Evolutionary conservation across 2,113 vertebrate species (phyloP), one percentile per base, ranked within the genome.

Genomic region (Eurystomus gularis): DNA sequence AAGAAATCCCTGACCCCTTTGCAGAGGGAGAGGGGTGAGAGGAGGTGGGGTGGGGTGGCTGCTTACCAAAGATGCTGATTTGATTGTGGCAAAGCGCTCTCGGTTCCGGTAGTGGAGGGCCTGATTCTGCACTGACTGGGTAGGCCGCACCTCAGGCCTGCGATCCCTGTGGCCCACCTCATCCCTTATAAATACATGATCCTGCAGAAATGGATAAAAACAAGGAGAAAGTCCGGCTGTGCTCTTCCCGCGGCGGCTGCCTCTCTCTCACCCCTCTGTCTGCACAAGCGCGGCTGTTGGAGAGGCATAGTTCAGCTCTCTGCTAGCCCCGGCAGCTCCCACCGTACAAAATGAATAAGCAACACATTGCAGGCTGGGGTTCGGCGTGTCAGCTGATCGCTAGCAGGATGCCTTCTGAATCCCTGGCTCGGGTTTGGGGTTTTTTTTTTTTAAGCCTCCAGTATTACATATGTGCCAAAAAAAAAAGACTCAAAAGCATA

Each of bases 21-120:
- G 62, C 28, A 33, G 21, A 20, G 40, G 39, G 62, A 20, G 44
- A 46, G 66, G 66, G 46, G 33, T 14, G 86, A 61, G 86, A 21
- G 52, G 86, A 61, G 70, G 29, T 28, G 87, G 77, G 97, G 93
- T 94, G 97, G 96, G 97, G 95, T 95, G 95, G 97, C 96, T 73
- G 97, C 99, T 99, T 98, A 99, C 99, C 98, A 99, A 98, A 96
- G 99, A 99, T 88, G 99, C 99, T 88, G 99, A 99, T 98, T 99
- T 99, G 98, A 99, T 99, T 97, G 99, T 99, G 97, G 99, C 99
- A 97, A 99, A 99, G 98, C 99, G 99, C 97, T 99, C 98, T 96
- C 99, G 98, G 98, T 98, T 99, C 98, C 99, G 99, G 98, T 99
- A 99, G 98, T 99, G 99, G 96, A 99, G 99, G 97, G 98, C 98